phyloP scores from a whole-genome alignment of 2,888 invertebrate species.

The Gryllus longicercus region DNA sequence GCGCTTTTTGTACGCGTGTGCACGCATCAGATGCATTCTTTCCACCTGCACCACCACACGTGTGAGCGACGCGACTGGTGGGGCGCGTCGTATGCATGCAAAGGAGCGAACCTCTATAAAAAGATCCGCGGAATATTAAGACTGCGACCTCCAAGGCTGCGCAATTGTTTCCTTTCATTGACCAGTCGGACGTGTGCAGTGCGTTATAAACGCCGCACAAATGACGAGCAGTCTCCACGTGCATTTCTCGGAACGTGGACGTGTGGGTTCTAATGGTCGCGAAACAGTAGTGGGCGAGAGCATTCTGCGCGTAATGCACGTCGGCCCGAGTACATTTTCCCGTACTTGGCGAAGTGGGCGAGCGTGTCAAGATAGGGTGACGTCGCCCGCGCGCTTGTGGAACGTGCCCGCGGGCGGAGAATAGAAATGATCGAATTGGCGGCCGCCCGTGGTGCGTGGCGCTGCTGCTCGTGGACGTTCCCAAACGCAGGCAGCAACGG shows the following conservation, averaged over 20 bases:
- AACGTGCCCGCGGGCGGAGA: no score
- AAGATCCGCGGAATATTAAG: conserved; percentile 1
- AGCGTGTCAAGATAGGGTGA: no score
- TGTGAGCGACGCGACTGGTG: background rate
- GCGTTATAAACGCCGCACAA: background rate
- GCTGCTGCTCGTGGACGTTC: no score
- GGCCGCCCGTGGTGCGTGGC: no score
- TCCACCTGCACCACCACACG: no score
- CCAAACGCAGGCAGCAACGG: no score
- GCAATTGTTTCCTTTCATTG: background rate
- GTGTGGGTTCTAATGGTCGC: background rate
- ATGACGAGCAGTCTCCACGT: conserved; percentile 17
- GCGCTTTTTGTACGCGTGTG: background rate
- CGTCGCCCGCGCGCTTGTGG: no score
- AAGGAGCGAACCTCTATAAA: background rate
- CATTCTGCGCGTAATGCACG: no score
- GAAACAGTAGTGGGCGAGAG: background rate
- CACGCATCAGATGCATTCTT: conserved; percentile 3
- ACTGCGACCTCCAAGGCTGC: background rate
- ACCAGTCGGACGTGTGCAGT: background rate
- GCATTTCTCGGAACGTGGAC: background rate
- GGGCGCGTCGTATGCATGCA: background rate
- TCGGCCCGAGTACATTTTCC: no score
- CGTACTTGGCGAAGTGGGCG: no score
- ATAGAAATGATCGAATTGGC: no score